phyloP scores from a whole-genome alignment of 2,797 vertebrate species.

The Odontamblyopus lacepedii region DNA sequence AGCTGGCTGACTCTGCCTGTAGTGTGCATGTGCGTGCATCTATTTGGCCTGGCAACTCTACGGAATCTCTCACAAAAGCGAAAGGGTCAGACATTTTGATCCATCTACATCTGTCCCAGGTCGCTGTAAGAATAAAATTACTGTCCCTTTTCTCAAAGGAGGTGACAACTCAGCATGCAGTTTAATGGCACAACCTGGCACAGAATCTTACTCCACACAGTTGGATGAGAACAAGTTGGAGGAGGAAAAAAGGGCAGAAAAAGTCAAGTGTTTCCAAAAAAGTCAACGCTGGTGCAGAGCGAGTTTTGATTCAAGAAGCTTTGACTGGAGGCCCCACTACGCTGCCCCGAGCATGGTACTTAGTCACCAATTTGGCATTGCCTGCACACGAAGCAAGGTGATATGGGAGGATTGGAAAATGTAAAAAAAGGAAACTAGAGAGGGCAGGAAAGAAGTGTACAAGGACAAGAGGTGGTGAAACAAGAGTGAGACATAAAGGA shows the following conservation, averaged over 20 bases:
- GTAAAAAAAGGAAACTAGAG: constrained; percentile 28
- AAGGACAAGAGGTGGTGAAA: constrained; percentile 48
- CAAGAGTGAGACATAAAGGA: constrained; percentile 29
- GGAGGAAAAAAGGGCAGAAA: constrained; percentile 52
- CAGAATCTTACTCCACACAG: constrained; percentile 47
- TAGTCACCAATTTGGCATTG: constrained; percentile 65
- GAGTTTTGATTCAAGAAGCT: constrained; percentile 65
- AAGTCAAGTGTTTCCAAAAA: constrained; percentile 63
- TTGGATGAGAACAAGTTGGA: constrained; percentile 44
- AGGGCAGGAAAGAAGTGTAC: constrained; percentile 37
- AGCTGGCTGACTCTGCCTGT: constrained; percentile 31
- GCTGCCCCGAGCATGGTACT: constrained; percentile 56
- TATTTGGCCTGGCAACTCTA: constrained; percentile 23
- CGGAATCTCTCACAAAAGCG: constrained; percentile 18
- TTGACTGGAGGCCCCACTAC: constrained; percentile 57
- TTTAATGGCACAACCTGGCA: constrained; percentile 22
- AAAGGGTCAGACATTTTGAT: constrained; percentile 37
- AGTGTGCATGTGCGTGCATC: constrained; percentile 15
- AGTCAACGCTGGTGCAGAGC: constrained; percentile 42
- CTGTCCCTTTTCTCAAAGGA: constrained; percentile 26
- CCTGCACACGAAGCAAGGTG: constrained; percentile 42
- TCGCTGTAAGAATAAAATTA: constrained; percentile 33
- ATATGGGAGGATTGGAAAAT: constrained; percentile 23
- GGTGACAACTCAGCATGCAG: constrained; percentile 27
- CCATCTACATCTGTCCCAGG: constrained; percentile 32